A percentile compares a stretch with the other conserved stretches of the same genome.
phyloP scores from a whole-genome alignment of 2,113 vertebrate species.

The Lepisosteus osseus region DNA sequence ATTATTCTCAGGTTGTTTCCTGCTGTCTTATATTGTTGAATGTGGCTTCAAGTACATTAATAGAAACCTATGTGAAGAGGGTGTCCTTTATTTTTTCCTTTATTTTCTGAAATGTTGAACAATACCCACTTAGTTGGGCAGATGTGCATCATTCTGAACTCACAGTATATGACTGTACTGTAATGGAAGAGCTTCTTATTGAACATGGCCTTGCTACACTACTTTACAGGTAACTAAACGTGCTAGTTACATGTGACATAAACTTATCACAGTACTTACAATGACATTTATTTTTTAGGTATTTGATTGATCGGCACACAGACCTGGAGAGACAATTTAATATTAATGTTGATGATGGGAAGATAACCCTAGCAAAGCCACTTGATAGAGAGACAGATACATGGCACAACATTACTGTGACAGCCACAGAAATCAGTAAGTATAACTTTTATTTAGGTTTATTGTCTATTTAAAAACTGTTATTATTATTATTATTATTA shows the following conservation, averaged over 20 bases:
- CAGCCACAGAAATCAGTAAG: constrained; percentile 95
- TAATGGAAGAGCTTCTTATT: no score
- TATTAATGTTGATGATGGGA: constrained; percentile 91
- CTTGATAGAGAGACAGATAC: constrained; percentile 88
- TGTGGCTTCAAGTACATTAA: constrained; percentile 50
- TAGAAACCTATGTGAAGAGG: not conserved
- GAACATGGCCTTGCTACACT: no score
- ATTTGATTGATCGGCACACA: constrained; percentile 96
- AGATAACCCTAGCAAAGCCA: constrained; percentile 89
- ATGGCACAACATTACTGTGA: constrained; percentile 98
- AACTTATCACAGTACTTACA: no score
- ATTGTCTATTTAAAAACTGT: not conserved
- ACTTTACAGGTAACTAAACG: no score
- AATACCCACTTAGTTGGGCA: no score
- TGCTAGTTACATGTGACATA: no score
- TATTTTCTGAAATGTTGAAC: no score
- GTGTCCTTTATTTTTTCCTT: no score
- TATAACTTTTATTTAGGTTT: constrained; percentile 34
- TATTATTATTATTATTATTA: no score
- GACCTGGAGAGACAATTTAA: constrained; percentile 98
- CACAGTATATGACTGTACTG: no score
- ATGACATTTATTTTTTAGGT: constrained; percentile 59
- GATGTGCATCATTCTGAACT: no score
- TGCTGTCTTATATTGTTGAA: constrained; percentile 63
- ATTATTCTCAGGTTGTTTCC: constrained; percentile 60